Conservation (phyloP, 1,140 invertebrate species). For the Octopus sinensis region DNA sequence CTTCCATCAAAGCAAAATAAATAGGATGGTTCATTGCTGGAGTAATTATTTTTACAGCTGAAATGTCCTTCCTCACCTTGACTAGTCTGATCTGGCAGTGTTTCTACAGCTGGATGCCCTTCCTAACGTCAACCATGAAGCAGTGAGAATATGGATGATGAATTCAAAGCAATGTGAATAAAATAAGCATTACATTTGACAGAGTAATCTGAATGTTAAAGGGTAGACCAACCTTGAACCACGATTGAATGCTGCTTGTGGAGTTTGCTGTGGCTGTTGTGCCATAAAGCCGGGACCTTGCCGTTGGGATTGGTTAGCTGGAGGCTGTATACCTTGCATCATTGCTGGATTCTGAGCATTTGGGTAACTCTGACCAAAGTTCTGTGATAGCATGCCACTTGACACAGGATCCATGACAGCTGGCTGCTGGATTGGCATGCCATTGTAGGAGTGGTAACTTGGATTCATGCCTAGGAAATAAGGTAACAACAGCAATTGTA, state of each 20-base stretch:
- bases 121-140: neutral
- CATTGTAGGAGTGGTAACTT: conserved; percentile 28
- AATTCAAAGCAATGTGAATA: neutral
- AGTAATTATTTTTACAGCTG: neutral
- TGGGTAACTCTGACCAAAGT: conserved; percentile 47
- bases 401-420: conserved; percentile 41
- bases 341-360: conserved; percentile 46
- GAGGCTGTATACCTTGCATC: conserved; percentile 53
- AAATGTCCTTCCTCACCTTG: neutral
- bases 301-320: conserved; percentile 32
- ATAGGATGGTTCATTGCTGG: no score
- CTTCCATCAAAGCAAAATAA: no score
- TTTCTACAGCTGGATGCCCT: neutral
- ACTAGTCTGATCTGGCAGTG: neutral
- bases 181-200: neutral
- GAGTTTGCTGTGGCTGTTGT: conserved; percentile 35
- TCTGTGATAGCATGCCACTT: conserved; percentile 43
- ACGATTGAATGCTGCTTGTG: conserved; percentile 12
- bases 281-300: conserved; percentile 62
- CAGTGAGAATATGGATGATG: neutral
- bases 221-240: neutral
- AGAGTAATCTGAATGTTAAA: neutral
- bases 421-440: conserved; percentile 32
- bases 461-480: conserved; percentile 9
- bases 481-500: no score